Base-by-base conservation (phyloP, 2,113 vertebrate species). In the Vombatus ursinus region DNA sequence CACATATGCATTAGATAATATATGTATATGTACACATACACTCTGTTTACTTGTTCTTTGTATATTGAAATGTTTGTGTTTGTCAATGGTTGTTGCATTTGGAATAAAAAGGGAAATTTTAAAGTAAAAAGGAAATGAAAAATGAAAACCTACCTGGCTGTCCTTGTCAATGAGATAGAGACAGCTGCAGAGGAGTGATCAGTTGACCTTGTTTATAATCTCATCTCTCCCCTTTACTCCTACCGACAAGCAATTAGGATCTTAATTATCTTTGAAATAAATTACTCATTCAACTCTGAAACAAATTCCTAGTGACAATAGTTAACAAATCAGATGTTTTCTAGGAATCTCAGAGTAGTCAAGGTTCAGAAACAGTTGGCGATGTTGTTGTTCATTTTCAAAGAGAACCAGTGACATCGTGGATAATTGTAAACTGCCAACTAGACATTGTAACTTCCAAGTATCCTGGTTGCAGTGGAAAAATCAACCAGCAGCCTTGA, bases 191-290 rank as follows among this genome's bases (percentile, higher is more conserved):
- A 90, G 1, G 9, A 12, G 1, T 93, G 37, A 8, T 3, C 25
- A 1, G 0, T 52, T 96, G 44, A 90, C 50, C 19, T 91, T 68
- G 90, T 54, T 54, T 54, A 54, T 8, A 54, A 61, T 68, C 61
- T 68, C 31, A 37, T 10, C 31, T 50, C 91, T 90, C 91, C 31
- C 19, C 93, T 93, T 52, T 89, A 49, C 95, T 89, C 52, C 51
- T 48, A 44, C 47, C 91, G 94, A 49, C 37, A 92, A 10, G 94
- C 94, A 95, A 47, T 90, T 57, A 90, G 28, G 47, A 37, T 68
- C 49, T 52, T 93, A 48, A 61, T 19, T 1, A 92, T 37, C 10
- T 93, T 96, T 10, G 47, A 92, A 95, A 48, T 90, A 94, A 97
- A 57, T 90, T 50, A 61, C 47, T 11, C 48, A 89, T 52, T 94